Conservation (phyloP, 2,888 invertebrate genomes). For the Erebia palarica region DNA sequence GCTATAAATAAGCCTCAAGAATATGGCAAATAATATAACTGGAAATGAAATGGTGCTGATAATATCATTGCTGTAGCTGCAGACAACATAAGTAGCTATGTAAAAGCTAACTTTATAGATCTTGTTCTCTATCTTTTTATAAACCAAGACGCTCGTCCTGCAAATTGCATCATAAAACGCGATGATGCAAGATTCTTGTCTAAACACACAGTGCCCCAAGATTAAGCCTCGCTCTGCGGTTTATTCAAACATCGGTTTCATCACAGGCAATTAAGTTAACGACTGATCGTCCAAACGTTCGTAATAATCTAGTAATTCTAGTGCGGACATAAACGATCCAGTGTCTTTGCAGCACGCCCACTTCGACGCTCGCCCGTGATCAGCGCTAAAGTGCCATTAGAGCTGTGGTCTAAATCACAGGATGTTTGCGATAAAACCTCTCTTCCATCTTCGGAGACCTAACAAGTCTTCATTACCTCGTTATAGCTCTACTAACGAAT, state of each 20-base stretch:
- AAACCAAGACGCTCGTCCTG: constrained; percentile 11
- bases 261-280: constrained; percentile 61
- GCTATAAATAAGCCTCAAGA: no score
- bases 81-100: not conserved
- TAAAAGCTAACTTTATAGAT: constrained; percentile 13
- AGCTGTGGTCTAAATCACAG: constrained; percentile 25
- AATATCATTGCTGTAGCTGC: not conserved
- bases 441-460: not conserved
- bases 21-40: not conserved
- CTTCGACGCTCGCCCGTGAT: constrained; percentile 31
- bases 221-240: constrained; percentile 17
- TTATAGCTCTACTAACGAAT: no score
- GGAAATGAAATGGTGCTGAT: not conserved
- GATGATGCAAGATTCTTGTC: constrained; percentile 26
- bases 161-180: constrained; percentile 25
- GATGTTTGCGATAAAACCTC: constrained; percentile 15
- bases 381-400: constrained; percentile 31
- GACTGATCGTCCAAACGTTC: constrained; percentile 48
- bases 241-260: constrained; percentile 53
- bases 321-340: constrained; percentile 42
- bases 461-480: no score
- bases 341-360: constrained; percentile 34
- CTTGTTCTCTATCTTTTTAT: constrained; percentile 17
- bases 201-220: constrained; percentile 21
- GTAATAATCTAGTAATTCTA: constrained; percentile 50